Conservation (phyloP, 37 sponge, comb jelly and placozoan genomes). For the Aplysina aerophoba region DNA sequence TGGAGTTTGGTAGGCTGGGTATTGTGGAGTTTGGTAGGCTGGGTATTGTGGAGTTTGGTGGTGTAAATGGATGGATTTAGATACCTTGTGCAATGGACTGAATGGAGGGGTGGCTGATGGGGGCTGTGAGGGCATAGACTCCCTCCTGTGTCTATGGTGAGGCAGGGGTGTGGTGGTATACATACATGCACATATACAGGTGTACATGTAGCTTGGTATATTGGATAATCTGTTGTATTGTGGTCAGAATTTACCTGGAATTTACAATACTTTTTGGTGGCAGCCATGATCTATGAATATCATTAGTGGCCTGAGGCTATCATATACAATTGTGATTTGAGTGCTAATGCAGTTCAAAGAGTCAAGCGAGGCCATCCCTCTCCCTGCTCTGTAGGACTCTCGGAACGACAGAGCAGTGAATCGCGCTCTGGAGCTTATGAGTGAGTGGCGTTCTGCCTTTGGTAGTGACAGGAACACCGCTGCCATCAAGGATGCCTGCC, state of each 20-base stretch:
- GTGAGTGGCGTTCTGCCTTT: conserved; percentile 86
- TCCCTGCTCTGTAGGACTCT: conserved; percentile 8
- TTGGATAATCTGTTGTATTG: not conserved
- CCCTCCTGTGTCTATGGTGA: too few relatives aligned
- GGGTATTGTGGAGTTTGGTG: not conserved
- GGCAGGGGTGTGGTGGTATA: too few relatives aligned
- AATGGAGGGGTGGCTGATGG: not conserved
- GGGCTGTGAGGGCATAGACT: too few relatives aligned
- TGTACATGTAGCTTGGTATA: not conserved
- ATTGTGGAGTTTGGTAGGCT: too few relatives aligned
- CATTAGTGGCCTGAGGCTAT: too few relatives aligned
- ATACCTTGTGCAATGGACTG: conserved; percentile 16
- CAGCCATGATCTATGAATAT: not conserved
- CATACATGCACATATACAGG: too few relatives aligned
- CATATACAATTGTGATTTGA: too few relatives aligned
- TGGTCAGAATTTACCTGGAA: not conserved
- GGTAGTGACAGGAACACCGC: conserved; percentile 64
- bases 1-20: conserved; percentile 2
- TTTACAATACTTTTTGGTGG: not conserved
- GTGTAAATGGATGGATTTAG: not conserved
- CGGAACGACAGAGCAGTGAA: conserved; percentile 43
- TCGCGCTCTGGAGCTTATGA: conserved; percentile 79
- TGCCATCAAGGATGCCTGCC: conserved; percentile 66
- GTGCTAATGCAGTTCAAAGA: not conserved
- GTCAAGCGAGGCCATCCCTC: not conserved